Evolutionary conservation across 37 sponge, comb jelly and placozoan species (phyloP).

Genomic region (Aphrocallistes beatrix): DNA sequence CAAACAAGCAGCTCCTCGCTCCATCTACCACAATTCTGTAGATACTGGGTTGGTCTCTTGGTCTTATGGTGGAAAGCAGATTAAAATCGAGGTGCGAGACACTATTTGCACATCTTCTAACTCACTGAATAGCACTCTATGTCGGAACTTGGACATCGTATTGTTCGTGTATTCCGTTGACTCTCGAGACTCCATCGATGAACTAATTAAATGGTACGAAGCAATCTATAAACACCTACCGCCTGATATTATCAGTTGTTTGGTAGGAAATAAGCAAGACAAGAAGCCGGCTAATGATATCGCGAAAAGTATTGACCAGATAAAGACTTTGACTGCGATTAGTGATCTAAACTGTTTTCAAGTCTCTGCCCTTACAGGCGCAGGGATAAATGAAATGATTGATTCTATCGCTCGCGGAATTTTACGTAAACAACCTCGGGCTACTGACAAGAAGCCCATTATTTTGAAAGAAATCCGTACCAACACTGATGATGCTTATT

Average conservation of each 20-base stretch:
- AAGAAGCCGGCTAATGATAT: not conserved
- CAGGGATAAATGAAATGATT: not conserved
- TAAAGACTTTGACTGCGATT: not conserved
- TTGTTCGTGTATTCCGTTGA: conserved; percentile 6
- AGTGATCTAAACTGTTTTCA: not conserved
- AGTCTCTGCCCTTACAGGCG: not conserved
- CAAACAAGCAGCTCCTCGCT: not conserved
- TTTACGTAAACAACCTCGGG: not conserved
- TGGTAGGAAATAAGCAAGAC: not conserved
- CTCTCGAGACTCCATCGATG: not conserved
- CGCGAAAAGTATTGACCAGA: not conserved
- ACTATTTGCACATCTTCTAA: not conserved
- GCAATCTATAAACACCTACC: not conserved
- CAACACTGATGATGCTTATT: not conserved
- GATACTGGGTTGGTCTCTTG: not conserved
- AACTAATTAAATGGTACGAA: not conserved
- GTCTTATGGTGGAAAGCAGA: not conserved
- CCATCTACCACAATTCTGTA: not conserved
- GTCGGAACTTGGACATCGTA: not conserved
- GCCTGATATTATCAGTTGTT: not conserved
- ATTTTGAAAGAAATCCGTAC: not conserved
- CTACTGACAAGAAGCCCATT: not conserved
- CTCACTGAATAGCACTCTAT: not conserved
- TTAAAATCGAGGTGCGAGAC: not conserved
- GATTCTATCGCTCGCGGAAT: not conserved